phyloP scores from a whole-genome alignment of 2,888 invertebrate genomes.

The Synanthedon myopaeformis region DNA sequence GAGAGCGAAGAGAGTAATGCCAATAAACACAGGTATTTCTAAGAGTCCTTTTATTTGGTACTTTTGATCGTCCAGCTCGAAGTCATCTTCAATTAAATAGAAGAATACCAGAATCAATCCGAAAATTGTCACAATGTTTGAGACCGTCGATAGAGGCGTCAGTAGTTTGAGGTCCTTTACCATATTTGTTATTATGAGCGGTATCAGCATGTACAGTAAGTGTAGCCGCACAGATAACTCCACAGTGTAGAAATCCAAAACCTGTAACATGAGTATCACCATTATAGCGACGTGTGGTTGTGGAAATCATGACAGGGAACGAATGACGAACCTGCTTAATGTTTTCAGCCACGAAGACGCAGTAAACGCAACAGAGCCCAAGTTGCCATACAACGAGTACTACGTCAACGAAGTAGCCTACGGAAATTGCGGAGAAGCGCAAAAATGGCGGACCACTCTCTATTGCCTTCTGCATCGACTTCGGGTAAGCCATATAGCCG shows the following conservation, averaged over 20 bases:
- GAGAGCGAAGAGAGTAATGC: slow-evolving; percentile 88
- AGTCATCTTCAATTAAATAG: slow-evolving; percentile 75
- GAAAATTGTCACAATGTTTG: slow-evolving; percentile 78
- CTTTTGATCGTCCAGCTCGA: slow-evolving; percentile 55
- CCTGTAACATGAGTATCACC: slow-evolving; percentile 27
- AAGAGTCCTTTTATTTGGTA: slow-evolving; percentile 51
- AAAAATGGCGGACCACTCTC: slow-evolving; percentile 71
- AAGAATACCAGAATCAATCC: slow-evolving; percentile 81
- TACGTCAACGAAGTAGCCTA: slow-evolving; percentile 67
- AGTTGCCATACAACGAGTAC: slow-evolving; percentile 83
- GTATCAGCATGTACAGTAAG: slow-evolving; percentile 70
- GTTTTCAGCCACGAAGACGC: slow-evolving; percentile 81
- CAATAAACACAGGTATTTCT: slow-evolving; percentile 83
- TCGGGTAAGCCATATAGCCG: slow-evolving; percentile 80
- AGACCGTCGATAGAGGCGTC: slow-evolving; percentile 82
- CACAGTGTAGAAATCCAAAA: slow-evolving; percentile 49
- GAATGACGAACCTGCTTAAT: slow-evolving; percentile 61
- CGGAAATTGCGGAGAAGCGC: slow-evolving; percentile 55
- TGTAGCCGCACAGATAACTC: slow-evolving; percentile 57
- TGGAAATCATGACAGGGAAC: no score
- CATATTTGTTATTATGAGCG: slow-evolving; percentile 73
- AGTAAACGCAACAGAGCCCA: slow-evolving; percentile 90
- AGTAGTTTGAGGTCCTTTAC: slow-evolving; percentile 79
- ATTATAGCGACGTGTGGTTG: no score
- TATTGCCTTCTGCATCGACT: slow-evolving; percentile 78